Evolutionary conservation across 2,888 invertebrate genomes (phyloP).

Genomic region (Amphipyra tragopoginis): DNA sequence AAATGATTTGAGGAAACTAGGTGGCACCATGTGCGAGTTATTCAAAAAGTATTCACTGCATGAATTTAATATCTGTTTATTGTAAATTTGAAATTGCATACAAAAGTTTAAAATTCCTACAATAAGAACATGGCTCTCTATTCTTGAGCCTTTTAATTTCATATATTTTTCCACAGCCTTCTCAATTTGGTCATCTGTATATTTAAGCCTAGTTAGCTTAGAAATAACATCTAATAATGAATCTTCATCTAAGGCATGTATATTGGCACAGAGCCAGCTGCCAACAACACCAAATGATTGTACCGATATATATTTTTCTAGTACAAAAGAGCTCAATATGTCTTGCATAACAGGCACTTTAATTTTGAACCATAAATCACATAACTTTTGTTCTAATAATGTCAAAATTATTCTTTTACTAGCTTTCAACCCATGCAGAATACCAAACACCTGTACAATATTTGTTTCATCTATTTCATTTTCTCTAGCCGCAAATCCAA

Average conservation of each 20-base stretch:
- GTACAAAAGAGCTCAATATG: constrained; percentile 81
- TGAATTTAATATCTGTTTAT: constrained; percentile 88
- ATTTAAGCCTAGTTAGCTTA: constrained; percentile 88
- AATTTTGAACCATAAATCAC: constrained; percentile 89
- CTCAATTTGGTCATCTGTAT: constrained; percentile 89
- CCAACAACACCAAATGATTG: constrained; percentile 80
- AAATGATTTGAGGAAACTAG: constrained; percentile 88
- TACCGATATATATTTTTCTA: constrained; percentile 79
- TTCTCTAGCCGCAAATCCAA: constrained; percentile 90
- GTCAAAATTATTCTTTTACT: constrained; percentile 90
- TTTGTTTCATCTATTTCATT: constrained; percentile 89
- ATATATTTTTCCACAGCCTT: constrained; percentile 91
- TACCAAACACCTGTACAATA: constrained; percentile 88
- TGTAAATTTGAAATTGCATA: constrained; percentile 89
- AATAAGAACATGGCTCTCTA: constrained; percentile 89
- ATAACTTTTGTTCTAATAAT: constrained; percentile 90
- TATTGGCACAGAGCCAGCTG: constrained; percentile 91
- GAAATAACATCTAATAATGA: constrained; percentile 88
- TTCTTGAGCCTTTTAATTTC: constrained; percentile 84
- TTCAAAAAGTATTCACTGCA: constrained; percentile 90
- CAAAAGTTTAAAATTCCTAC: constrained; percentile 91
- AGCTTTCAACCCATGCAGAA: constrained; percentile 89
- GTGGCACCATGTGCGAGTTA: constrained; percentile 83
- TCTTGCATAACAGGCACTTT: constrained; percentile 83
- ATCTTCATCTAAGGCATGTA: constrained; percentile 90